Evolutionary conservation across 2,888 invertebrate genomes (phyloP).

Genomic region (Bruchidius siliquastri): DNA sequence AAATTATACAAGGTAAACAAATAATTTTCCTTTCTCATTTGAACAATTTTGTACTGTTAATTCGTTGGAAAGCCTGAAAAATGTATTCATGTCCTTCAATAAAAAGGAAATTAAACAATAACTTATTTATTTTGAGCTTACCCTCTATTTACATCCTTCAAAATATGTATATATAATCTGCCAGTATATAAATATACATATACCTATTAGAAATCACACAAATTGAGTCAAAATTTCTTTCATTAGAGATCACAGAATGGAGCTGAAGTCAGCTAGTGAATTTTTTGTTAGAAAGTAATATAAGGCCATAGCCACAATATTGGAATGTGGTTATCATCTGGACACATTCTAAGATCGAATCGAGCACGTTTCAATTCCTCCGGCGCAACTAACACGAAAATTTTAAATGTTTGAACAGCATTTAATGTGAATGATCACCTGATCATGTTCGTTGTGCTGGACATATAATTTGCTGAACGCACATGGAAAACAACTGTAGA

Average conservation of each 20-base stretch:
- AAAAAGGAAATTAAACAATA: not conserved
- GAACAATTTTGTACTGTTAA: not conserved
- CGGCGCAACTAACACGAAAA: not conserved
- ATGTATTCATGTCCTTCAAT: not conserved
- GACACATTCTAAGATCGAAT: conserved; percentile 1
- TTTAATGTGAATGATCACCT: too few relatives aligned
- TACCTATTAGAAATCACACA: conserved; percentile 39
- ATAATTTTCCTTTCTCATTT: not conserved
- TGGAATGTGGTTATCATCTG: conserved; percentile 28
- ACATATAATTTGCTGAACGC: too few relatives aligned
- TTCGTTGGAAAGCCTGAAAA: not conserved
- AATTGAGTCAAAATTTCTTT: conserved; percentile 36
- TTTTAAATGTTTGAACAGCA: not conserved
- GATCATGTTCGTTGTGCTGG: too few relatives aligned
- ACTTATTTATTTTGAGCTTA: conserved; percentile 12
- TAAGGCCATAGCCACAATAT: conserved; percentile 29
- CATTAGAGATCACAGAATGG: conserved; percentile 49
- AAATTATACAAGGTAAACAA: conserved; percentile 17
- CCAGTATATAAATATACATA: conserved; percentile 23
- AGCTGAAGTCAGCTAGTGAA: conserved; percentile 40
- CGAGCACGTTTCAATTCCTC: not conserved
- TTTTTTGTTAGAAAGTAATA: conserved; percentile 27
- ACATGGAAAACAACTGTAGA: too few relatives aligned
- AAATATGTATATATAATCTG: conserved; percentile 23
- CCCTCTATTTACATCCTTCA: conserved; percentile 24